Conservation (phyloP, 2,113 vertebrate species). For the Sterrhoptilus dennistouni region DNA sequence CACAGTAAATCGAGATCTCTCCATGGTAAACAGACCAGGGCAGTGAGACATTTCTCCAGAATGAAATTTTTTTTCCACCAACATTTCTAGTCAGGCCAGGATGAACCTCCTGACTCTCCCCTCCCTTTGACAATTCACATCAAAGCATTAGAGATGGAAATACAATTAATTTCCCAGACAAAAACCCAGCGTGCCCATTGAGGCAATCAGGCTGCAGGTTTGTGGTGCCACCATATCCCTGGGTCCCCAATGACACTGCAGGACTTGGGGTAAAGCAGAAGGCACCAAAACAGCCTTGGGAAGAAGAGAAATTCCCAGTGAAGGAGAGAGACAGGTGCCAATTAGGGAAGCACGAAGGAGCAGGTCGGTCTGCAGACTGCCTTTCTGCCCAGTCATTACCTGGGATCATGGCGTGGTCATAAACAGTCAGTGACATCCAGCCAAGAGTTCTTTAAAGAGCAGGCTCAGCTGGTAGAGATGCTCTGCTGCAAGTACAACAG, state of each 20-base stretch:
- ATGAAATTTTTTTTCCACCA: not conserved
- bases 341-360: conserved; percentile 37
- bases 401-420: not conserved
- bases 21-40: conserved; percentile 7
- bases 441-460: conserved; percentile 42
- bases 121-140: not conserved
- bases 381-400: conserved; percentile 33
- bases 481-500: conserved; percentile 41
- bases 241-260: accelerated
- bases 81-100: not conserved
- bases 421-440: not conserved
- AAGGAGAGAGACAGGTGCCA: conserved; percentile 12
- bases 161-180: not conserved
- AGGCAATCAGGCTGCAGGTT: not conserved
- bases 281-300: not conserved
- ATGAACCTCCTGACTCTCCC: not conserved
- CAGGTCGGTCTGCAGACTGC: conserved; percentile 58
- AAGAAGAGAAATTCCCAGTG: not conserved
- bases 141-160: not conserved
- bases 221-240: not conserved
- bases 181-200: not conserved
- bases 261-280: not conserved
- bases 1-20: conserved; percentile 40
- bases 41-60: not conserved
- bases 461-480: conserved; percentile 42